Percentiles rank a stretch among this genome's conserved stretches.
phyloP scores from a whole-genome alignment of 2,113 vertebrate species.

The Lagenorhynchus albirostris region DNA sequence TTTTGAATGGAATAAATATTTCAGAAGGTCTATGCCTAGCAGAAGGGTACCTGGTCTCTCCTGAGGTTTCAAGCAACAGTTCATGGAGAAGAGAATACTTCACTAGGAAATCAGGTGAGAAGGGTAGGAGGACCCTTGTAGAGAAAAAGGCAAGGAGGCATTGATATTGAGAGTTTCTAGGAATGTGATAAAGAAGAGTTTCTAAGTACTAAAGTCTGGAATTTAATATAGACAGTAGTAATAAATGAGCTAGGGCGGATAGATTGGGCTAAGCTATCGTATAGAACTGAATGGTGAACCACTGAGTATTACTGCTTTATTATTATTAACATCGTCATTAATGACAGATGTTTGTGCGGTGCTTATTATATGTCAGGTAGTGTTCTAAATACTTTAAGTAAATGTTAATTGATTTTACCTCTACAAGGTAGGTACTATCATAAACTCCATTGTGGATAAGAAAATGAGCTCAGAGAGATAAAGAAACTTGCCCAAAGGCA shows the following conservation, averaged over 20 bases:
- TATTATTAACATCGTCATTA: neutral
- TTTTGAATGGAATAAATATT: neutral
- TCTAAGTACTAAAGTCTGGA: neutral
- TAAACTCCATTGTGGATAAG: neutral
- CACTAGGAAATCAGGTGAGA: neutral
- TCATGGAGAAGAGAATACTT: neutral
- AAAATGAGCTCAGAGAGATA: neutral
- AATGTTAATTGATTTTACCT: neutral
- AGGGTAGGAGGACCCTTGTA: neutral
- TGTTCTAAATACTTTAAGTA: neutral
- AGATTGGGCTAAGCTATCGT: neutral
- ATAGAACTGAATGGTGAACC: neutral
- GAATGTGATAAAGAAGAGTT: neutral
- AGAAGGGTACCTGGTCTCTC: neutral
- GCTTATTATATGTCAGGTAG: neutral
- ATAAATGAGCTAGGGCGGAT: neutral
- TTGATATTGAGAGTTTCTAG: neutral
- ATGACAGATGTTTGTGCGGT: neutral
- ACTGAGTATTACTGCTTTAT: neutral
- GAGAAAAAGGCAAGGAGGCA: neutral
- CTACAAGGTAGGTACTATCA: neutral
- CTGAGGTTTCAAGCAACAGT: neutral
- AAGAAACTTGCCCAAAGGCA: neutral
- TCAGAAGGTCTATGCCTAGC: neutral
- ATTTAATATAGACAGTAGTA: neutral